Conservation (phyloP, 2,113 vertebrate genomes). For the Ornithorhynchus anatinus region DNA sequence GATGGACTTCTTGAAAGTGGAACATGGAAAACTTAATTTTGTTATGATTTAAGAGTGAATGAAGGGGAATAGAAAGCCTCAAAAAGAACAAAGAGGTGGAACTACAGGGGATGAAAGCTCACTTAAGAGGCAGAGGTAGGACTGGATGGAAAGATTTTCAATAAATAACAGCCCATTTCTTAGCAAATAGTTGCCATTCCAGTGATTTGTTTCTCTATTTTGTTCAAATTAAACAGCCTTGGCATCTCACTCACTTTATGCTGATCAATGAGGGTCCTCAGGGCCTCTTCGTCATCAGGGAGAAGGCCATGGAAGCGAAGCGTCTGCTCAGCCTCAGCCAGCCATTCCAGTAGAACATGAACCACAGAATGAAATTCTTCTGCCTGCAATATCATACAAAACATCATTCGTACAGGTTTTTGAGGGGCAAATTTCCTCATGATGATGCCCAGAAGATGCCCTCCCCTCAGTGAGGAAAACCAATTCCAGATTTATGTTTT, state of each 20-base stretch:
- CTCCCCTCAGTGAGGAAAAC: not conserved
- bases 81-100: no score
- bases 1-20: not conserved
- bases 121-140: no score
- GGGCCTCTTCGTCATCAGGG: constrained; percentile 93
- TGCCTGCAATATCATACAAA: constrained; percentile 71
- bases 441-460: not conserved
- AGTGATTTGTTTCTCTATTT: not conserved
- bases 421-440: constrained; percentile 20
- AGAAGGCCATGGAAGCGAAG: constrained; percentile 93
- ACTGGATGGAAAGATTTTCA: no score
- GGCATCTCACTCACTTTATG: constrained; percentile 81
- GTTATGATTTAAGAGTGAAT: no score
- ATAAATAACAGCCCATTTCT: no score
- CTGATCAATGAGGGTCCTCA: constrained; percentile 86
- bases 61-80: no score
- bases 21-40: no score
- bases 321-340: constrained; percentile 93
- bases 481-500: constrained; percentile 19
- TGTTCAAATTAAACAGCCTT: not conserved
- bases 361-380: constrained; percentile 97
- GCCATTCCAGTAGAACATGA: constrained; percentile 93
- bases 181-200: no score
- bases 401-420: not conserved
- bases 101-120: no score